phyloP scores from a whole-genome alignment of 2,888 invertebrate genomes.

The Silvanus unidentatus region DNA sequence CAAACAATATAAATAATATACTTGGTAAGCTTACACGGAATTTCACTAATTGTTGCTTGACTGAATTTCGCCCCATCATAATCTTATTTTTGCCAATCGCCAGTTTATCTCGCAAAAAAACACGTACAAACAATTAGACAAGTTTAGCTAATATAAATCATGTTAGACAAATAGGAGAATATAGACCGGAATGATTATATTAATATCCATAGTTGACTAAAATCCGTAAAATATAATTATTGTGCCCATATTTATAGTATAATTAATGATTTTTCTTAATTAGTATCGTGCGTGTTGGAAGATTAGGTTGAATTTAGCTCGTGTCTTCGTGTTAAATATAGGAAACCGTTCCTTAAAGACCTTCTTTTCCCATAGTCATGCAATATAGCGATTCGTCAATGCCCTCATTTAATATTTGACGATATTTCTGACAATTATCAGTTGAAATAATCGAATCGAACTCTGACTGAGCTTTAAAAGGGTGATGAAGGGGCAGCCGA shows the following conservation, averaged over 20 bases:
- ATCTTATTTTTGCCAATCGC: too few species aligned
- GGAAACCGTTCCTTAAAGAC: slow-evolving; percentile 36
- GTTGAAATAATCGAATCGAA: slow-evolving; percentile 14
- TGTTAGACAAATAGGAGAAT: neutral
- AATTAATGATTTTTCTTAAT: slow-evolving; percentile 46
- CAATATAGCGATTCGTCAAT: slow-evolving; percentile 42
- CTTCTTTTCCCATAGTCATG: slow-evolving; percentile 34
- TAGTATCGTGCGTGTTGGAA: slow-evolving; percentile 41
- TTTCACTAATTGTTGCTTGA: neutral
- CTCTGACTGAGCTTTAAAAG: too few species aligned
- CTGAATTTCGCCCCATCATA: too few species aligned
- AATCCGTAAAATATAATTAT: slow-evolving; percentile 36
- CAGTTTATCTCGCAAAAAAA: too few species aligned
- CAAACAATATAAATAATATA: too few species aligned
- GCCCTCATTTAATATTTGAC: slow-evolving; percentile 37
- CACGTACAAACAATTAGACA: too few species aligned
- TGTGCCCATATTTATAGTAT: slow-evolving; percentile 36
- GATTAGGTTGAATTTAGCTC: slow-evolving; percentile 33
- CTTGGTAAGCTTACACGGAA: neutral
- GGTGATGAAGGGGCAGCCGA: too few species aligned
- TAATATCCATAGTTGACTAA: slow-evolving; percentile 6
- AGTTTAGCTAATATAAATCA: too few species aligned
- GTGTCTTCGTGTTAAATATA: slow-evolving; percentile 32
- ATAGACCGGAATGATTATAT: neutral
- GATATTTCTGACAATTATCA: slow-evolving; percentile 33